These are phyloP conservation scores for Tetropium fuscum DNA, from an alignment of 2,888 invertebrate genomes.

Conservation along the genomic window DNA sequence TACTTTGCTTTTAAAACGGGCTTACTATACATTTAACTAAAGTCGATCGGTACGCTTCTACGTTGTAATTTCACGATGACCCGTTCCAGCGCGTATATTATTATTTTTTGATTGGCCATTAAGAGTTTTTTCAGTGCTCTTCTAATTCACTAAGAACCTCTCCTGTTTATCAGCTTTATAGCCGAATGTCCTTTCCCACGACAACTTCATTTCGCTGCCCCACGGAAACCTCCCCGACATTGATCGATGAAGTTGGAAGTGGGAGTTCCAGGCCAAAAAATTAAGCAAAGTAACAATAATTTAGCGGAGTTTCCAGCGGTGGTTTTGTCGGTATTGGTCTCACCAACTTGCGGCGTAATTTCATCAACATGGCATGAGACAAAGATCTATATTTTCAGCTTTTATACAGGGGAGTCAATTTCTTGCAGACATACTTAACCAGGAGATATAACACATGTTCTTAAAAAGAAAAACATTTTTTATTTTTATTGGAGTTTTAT, in stretches of 20 bases:
- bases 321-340: slow-evolving; percentile 7
- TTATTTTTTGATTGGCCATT: slow-evolving; percentile 17
- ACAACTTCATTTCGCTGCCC: slow-evolving; percentile 36
- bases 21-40: too few species aligned
- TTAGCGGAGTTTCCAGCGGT: slow-evolving; percentile 7
- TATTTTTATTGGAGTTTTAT: too few species aligned
- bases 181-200: slow-evolving; percentile 29
- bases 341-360: too few species aligned
- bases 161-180: slow-evolving; percentile 38
- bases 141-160: slow-evolving; percentile 34
- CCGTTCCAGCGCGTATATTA: background rate
- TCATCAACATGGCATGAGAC: too few species aligned
- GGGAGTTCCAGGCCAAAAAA: slow-evolving; percentile 36
- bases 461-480: slow-evolving; percentile 1
- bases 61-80: background rate
- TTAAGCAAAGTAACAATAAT: slow-evolving; percentile 18
- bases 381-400: too few species aligned
- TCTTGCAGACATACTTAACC: too few species aligned
- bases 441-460: too few species aligned
- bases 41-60: background rate
- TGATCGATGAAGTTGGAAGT: slow-evolving; percentile 50
- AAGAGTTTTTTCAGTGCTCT: slow-evolving; percentile 5
- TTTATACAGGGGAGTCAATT: too few species aligned
- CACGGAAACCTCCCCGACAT: slow-evolving; percentile 39
- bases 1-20: background rate